These are phyloP conservation scores for Bacillus rossius DNA, from an alignment of 1,140 invertebrate genomes.

Conservation along the genomic window DNA sequence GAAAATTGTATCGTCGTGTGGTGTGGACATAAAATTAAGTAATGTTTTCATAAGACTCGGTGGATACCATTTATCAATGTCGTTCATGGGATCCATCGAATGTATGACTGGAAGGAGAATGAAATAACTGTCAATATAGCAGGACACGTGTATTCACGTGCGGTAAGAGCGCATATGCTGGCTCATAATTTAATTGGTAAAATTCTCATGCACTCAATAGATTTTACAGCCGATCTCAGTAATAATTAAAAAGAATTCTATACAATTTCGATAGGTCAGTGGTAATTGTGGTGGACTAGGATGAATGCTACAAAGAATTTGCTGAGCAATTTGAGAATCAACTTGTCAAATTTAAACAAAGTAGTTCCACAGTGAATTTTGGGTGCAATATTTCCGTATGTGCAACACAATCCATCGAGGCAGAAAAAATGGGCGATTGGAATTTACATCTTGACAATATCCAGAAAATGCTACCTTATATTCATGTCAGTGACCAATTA, in stretches of 20 bases:
- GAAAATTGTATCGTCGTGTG: conserved; percentile 18
- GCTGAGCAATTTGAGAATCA: conserved; percentile 2
- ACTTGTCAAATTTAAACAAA: neutral
- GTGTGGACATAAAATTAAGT: conserved; percentile 2
- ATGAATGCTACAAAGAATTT: conserved; percentile 18
- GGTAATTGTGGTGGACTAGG: conserved; percentile 4
- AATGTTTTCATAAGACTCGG: conserved; percentile 22
- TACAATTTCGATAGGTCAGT: conserved; percentile 10
- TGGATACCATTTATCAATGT: conserved; percentile 17
- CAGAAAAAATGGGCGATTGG: no score
- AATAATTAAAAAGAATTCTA: neutral
- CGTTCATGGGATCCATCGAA: neutral
- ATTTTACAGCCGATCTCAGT: no score
- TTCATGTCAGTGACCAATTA: conserved; percentile 40
- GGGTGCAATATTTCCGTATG: conserved; percentile 12
- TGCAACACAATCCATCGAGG: no score
- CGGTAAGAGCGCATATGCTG: conserved; percentile 19
- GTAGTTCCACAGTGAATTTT: no score
- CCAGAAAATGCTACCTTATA: conserved; percentile 41
- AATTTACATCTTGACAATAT: conserved; percentile 31
- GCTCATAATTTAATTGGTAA: conserved; percentile 13
- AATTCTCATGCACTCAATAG: no score
- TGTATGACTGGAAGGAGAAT: no score
- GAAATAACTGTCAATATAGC: conserved; percentile 12
- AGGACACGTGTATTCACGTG: conserved; percentile 16